A percentile compares a stretch with the other conserved stretches of the same genome.
Conservation (phyloP, 2,113 vertebrate genomes). For the Fulmarus glacialis region DNA sequence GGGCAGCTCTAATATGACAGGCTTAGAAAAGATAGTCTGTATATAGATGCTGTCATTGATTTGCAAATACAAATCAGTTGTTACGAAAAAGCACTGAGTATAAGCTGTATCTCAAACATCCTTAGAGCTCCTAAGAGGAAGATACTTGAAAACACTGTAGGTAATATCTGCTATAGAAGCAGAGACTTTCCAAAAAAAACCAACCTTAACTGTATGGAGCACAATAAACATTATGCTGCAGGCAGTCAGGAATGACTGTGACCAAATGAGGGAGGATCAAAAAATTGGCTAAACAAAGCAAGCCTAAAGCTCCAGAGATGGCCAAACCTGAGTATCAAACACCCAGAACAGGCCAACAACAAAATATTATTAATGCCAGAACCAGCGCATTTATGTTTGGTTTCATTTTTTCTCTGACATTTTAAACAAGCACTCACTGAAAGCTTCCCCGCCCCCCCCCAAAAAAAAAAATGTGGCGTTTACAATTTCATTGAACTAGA, state of each 20-base stretch:
- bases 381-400: not conserved
- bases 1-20: not conserved
- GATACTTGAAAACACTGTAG: not conserved
- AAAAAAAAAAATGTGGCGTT: not conserved
- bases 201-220: not conserved
- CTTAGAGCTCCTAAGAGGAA: not conserved
- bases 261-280: not conserved
- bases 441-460: fast-evolving
- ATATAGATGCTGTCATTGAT: not conserved
- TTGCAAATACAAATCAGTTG: not conserved
- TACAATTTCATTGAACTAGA: not conserved
- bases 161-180: not conserved
- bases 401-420: not conserved
- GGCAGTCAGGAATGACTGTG: not conserved
- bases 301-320: not conserved
- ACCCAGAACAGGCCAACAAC: not conserved
- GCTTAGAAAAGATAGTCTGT: not conserved
- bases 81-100: not conserved
- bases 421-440: not conserved
- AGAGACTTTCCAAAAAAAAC: not conserved
- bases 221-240: not conserved
- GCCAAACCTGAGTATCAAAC: not conserved
- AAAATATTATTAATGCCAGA: not conserved
- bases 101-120: not conserved
- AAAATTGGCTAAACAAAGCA: not conserved